phyloP scores from a whole-genome alignment of 1,140 invertebrate genomes.

The Thaumatotibia leucotreta region DNA sequence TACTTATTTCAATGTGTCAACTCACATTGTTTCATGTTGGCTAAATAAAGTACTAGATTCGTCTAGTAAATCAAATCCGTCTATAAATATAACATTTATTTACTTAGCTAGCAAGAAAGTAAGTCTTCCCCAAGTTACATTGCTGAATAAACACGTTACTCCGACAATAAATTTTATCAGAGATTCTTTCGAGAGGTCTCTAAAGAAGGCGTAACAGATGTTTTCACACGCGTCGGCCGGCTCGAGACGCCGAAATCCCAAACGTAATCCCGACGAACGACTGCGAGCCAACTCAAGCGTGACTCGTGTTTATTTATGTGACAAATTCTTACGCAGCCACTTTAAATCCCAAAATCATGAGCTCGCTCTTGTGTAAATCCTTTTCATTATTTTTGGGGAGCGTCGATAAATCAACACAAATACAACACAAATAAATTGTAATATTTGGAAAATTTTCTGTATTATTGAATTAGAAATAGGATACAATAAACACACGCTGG shows the following conservation, averaged over 20 bases:
- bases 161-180: constrained; percentile 42
- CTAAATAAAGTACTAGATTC: no score
- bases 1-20: no score
- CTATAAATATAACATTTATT: neutral
- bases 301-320: constrained; percentile 72
- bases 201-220: constrained; percentile 69
- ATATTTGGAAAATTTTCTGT: no score
- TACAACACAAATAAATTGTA: no score
- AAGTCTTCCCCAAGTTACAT: constrained; percentile 14
- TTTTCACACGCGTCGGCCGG: constrained; percentile 61
- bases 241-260: constrained; percentile 55
- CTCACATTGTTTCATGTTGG: no score
- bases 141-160: constrained; percentile 29
- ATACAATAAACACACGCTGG: neutral
- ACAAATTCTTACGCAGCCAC: constrained; percentile 66
- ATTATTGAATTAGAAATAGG: no score
- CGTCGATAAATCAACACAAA: neutral
- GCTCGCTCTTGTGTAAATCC: constrained; percentile 45
- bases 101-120: neutral
- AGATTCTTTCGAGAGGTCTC: constrained; percentile 39
- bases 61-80: neutral
- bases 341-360: constrained; percentile 64
- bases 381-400: constrained; percentile 18
- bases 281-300: constrained; percentile 66
- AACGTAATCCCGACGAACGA: constrained; percentile 69